Evolutionary conservation across 2,888 invertebrate species (phyloP), one percentile per base, ranked within the genome.

Genomic region (Spisula subtruncata): DNA sequence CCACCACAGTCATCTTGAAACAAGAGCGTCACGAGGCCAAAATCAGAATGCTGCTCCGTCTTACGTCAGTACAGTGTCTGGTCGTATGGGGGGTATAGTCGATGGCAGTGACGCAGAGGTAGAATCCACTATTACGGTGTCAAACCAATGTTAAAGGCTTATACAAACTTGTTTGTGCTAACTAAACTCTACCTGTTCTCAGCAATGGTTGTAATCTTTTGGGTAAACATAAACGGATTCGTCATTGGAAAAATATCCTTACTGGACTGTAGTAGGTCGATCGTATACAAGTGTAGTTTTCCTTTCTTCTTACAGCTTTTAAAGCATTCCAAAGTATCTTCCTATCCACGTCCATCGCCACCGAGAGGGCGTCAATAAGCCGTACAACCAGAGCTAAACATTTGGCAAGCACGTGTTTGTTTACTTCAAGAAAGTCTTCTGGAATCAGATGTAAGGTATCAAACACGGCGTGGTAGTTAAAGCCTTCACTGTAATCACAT

Each of bases 1-100:
- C 56, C 56, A 20, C 56, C 56, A 56, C 56, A 56, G n/a, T 56
- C 56, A n/a, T 56, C 56, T 56, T 56, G 56, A 20, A 56, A 56
- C 20, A 56, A 56, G n/a, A 56, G n/a, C 6, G 56, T 56, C 56
- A 56, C 4, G 6, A n/a, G 16, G 20, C 56, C 56, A 56, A 20
- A 56, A 56, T 56, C 56, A 56, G 56, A 56, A 18, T 56, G 56
- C 20, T 56, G 56, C 20, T 56, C 56, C 20, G 18, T 56, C 56
- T 56, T n/a, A n/a, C n/a, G n/a, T 56, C 56, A 56, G 20, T n/a
- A 56, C 56, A 56, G 6, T 56, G 56, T 56, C 56, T 6, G 56
- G n/a, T 20, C 20, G 56, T 56, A 56, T n/a, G n/a, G 56, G 56
- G 5, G 56, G 56, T n/a, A n/a, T n/a, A n/a, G n/a, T n/a, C n/a